Evolutionary conservation across 2,113 vertebrate species (phyloP), one percentile per base, ranked within the genome.

Genomic region (Dendropsophus ebraccatus): DNA sequence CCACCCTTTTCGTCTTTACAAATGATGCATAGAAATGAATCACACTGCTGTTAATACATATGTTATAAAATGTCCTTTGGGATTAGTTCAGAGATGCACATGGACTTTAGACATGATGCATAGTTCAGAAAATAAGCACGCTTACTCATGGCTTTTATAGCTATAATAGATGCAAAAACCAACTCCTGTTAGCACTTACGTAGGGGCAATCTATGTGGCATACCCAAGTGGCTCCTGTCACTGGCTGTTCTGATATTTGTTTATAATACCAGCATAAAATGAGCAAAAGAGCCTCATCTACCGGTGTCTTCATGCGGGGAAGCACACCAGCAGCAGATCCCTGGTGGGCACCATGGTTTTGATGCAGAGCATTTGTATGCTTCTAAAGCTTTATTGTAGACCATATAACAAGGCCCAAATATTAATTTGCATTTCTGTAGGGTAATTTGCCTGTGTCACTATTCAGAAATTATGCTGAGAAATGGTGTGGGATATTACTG

Each of bases 1-100:
- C 84, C 84, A 85, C 60, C 75, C 84, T 85, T 85, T 85, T 85
- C 23, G 84, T 79, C 84, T 85, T 85, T 85, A 85, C 84, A 85
- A 37, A 67, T 67, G 67, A 74, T 83, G 50, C 65, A n/a, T 73
- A 74, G 49, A 77, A 52, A 32, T 77, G 74, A 77, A 77, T 30
- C 74, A 77, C 74, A 77, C 47, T 54, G 0, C 74, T 77, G 74
- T 49, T 74, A 74, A 74, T 74, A 74, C 12, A 49, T n/a, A n/a
- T n/a, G 41, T 67, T 23, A 30, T 16, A 47, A 23, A 28, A 67
- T 82, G 74, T 32, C 28, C 19, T 54, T 49, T 74, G 41, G 23
- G 21, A 41, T 74, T 74, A 74, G 72, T 74, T 49, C 41, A 49
- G 25, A 50, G 14, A 77, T 77, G 47, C 28, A 52, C 49, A 77